phyloP scores from a whole-genome alignment of 2,113 vertebrate genomes.

The Phainopepla nitens region DNA sequence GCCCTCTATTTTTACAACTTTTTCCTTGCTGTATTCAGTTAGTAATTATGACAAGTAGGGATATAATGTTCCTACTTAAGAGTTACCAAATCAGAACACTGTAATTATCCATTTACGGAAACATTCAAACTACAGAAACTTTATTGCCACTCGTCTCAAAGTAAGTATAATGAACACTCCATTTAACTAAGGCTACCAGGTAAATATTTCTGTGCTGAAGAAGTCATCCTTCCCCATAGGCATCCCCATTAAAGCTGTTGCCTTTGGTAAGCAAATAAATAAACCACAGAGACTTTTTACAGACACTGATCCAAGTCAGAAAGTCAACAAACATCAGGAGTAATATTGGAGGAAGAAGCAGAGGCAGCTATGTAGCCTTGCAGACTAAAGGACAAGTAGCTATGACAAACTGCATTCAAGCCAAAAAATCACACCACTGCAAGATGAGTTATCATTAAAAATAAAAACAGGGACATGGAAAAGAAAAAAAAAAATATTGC shows the following conservation, averaged over 20 bases:
- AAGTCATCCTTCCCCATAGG: background rate
- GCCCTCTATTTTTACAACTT: background rate
- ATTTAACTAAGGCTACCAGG: background rate
- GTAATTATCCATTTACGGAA: conserved; percentile 17
- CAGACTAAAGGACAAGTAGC: background rate
- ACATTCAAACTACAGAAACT: background rate
- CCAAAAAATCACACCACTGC: background rate
- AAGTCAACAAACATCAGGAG: background rate
- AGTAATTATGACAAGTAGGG: background rate
- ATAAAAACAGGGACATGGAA: background rate
- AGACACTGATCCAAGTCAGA: background rate
- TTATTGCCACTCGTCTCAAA: background rate
- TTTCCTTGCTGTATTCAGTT: background rate
- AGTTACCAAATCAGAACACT: conserved; percentile 2
- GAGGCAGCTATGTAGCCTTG: background rate
- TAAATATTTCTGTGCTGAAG: background rate
- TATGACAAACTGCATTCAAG: background rate
- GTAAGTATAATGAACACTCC: background rate
- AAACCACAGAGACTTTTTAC: background rate
- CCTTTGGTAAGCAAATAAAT: conserved; percentile 5
- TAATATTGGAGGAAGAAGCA: background rate
- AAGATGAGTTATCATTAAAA: background rate
- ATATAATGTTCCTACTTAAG: background rate
- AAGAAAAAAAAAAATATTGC: background rate
- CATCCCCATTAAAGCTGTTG: background rate